Conservation (phyloP, 2,113 vertebrate species). For the Xiphophorus couchianus region DNA sequence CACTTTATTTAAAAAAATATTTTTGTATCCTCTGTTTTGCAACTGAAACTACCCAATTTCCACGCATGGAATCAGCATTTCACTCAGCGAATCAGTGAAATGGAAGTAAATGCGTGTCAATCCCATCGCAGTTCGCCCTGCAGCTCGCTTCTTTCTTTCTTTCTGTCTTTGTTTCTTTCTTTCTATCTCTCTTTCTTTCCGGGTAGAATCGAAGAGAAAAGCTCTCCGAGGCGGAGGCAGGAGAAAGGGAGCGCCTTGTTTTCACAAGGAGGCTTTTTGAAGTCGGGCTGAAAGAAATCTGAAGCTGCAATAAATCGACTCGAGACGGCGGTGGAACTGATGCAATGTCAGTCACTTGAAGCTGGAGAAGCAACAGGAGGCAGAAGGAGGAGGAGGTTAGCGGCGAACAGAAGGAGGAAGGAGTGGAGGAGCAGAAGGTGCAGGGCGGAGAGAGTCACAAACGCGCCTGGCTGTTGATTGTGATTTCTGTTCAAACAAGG, state of each 20-base stretch:
- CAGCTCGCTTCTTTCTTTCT: constrained; percentile 1
- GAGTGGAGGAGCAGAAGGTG: constrained; percentile 15
- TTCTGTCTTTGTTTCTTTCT: not conserved
- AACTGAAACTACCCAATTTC: not conserved
- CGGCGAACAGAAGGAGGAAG: constrained; percentile 17
- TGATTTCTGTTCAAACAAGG: constrained; percentile 78
- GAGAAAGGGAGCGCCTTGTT: constrained; percentile 27
- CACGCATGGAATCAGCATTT: not conserved
- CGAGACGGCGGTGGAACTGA: constrained; percentile 16
- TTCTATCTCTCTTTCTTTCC: not conserved
- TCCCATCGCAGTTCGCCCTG: not conserved
- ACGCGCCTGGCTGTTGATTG: constrained; percentile 72
- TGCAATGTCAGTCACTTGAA: constrained; percentile 15
- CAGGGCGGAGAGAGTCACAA: constrained; percentile 41
- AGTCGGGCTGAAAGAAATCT: constrained; percentile 33
- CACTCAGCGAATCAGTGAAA: not conserved
- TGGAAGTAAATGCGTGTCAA: constrained; percentile 2
- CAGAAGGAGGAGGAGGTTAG: constrained; percentile 4
- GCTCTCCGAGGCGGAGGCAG: constrained; percentile 21
- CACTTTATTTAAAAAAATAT: not conserved
- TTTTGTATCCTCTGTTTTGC: not conserved
- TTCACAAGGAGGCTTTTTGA: constrained; percentile 42
- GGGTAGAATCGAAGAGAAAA: not conserved
- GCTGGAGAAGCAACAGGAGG: constrained; percentile 11
- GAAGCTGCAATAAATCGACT: constrained; percentile 27